Conservation (phyloP, 1,140 invertebrate genomes). For the Sminthurides bifidus region DNA sequence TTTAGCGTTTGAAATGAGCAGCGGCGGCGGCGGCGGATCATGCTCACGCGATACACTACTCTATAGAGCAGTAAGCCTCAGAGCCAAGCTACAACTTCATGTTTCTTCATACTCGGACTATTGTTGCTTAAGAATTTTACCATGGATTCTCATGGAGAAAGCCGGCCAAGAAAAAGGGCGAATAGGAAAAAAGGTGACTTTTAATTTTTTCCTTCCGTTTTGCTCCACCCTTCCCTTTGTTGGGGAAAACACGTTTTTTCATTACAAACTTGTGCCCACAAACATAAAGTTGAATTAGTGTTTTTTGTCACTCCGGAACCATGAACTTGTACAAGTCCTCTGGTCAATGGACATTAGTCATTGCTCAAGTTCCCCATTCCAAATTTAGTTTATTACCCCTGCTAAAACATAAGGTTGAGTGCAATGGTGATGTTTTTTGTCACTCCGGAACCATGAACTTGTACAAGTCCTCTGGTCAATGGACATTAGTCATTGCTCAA, state of each 20-base stretch:
- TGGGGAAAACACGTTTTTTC: neutral
- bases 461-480: neutral
- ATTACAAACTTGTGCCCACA: too few relatives aligned
- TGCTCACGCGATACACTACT: neutral
- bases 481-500: too few relatives aligned
- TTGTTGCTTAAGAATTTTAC: neutral
- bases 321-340: too few relatives aligned
- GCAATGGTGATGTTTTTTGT: too few relatives aligned
- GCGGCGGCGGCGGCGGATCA: neutral
- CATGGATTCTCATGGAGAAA: conserved; percentile 10
- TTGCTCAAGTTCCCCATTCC: too few relatives aligned
- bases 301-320: too few relatives aligned
- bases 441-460: too few relatives aligned
- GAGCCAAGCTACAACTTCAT: neutral
- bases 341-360: neutral
- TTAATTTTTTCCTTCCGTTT: neutral
- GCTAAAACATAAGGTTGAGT: too few relatives aligned
- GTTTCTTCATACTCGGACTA: neutral
- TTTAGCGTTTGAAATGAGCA: neutral
- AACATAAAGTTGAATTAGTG: too few relatives aligned
- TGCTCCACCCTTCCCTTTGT: neutral
- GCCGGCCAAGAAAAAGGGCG: neutral
- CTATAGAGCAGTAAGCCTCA: neutral
- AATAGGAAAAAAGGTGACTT: conserved; percentile 3
- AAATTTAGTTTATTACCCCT: too few relatives aligned